These are phyloP conservation scores for Exephanes ischioxanthus DNA, from an alignment of 2,888 invertebrate genomes.

Conservation along the genomic window DNA sequence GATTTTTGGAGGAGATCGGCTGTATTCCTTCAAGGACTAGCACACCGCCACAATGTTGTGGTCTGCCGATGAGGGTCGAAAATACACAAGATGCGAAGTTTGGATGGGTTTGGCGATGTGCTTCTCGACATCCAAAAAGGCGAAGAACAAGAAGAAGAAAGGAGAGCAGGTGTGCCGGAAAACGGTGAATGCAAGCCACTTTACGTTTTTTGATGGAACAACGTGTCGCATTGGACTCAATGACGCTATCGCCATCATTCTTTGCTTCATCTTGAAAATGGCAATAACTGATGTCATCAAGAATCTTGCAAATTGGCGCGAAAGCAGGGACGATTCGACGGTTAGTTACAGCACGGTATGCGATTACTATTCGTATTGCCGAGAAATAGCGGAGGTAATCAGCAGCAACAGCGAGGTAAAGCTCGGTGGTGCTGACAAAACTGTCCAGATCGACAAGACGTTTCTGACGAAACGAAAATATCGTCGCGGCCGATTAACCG, in stretches of 20 bases:
- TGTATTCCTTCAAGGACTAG: conserved; percentile 31
- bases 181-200: conserved; percentile 44
- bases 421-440: conserved; percentile 53
- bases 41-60: conserved; percentile 52
- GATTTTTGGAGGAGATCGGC: conserved; percentile 46
- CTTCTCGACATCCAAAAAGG: conserved; percentile 31
- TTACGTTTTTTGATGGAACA: conserved; percentile 62
- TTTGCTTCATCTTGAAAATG: conserved; percentile 46
- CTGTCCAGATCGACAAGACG: neutral
- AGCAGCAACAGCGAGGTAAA: conserved; percentile 47
- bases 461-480: conserved; percentile 15
- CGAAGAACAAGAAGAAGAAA: conserved; percentile 50
- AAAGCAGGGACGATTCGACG: neutral
- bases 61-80: conserved; percentile 46
- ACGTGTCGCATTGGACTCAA: conserved; percentile 45
- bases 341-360: conserved; percentile 50
- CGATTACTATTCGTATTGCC: conserved; percentile 62
- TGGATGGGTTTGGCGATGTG: conserved; percentile 56
- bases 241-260: conserved; percentile 49
- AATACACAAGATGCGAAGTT: conserved; percentile 20
- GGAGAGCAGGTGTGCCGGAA: conserved; percentile 51
- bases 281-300: conserved; percentile 49
- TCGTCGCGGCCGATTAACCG: conserved; percentile 32
- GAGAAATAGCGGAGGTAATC: conserved; percentile 63
- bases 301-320: conserved; percentile 48